Conservation (phyloP, 2,888 invertebrate species). For the Troides aeacus region DNA sequence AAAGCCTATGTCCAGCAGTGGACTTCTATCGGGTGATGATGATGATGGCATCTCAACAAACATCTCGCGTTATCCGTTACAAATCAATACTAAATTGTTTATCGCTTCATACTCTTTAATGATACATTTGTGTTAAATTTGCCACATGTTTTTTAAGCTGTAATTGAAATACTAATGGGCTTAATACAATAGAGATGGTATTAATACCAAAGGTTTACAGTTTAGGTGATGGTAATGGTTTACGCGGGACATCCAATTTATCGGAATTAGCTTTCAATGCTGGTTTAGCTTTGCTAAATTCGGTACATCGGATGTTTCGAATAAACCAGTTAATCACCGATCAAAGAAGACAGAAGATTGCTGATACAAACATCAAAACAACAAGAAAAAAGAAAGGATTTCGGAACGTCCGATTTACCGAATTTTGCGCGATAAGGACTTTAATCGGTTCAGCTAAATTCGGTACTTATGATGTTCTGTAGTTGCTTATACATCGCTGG, state of each 20-base stretch:
- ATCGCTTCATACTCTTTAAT: no score
- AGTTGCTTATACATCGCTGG: background rate
- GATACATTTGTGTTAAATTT: no score
- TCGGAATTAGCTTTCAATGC: background rate
- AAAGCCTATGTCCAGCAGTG: no score
- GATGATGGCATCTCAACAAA: no score
- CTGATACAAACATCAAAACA: background rate
- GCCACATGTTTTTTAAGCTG: no score
- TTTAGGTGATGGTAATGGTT: background rate
- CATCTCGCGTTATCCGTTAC: no score
- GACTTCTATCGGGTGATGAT: no score
- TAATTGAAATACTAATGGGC: no score
- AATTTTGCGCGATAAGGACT: background rate
- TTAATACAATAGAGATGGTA: background rate
- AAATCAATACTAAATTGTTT: no score
- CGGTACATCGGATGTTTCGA: constrained; percentile 1
- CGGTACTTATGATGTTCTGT: background rate
- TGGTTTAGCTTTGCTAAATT: constrained; percentile 1
- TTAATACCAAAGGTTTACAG: no score
- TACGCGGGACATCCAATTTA: background rate
- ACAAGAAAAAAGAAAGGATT: background rate
- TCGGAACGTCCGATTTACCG: constrained; percentile 1
- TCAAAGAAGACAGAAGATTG: background rate
- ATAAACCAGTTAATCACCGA: background rate
- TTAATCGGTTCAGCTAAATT: constrained; percentile 1